A percentile compares a stretch with the other conserved stretches of the same genome.
These are phyloP conservation scores for Meta bourneti DNA, from an alignment of 2,888 invertebrate species.

Conservation along the genomic window DNA sequence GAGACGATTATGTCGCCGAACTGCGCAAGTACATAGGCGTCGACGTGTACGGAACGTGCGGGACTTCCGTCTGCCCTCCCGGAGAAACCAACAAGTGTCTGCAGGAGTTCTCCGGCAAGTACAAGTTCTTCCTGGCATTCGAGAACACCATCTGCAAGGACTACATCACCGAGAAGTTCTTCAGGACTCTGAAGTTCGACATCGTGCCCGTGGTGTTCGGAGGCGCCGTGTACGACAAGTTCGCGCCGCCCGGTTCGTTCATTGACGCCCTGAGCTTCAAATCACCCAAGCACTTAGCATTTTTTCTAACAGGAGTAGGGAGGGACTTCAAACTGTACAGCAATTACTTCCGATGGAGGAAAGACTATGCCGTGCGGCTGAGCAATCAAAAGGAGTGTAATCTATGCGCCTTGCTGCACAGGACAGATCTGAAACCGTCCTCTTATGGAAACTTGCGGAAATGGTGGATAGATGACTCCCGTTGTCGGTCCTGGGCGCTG, in stretches of 20 bases:
- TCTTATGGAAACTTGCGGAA: slow-evolving; percentile 59
- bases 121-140: slow-evolving; percentile 81
- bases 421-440: slow-evolving; percentile 6
- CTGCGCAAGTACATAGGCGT: slow-evolving; percentile 80
- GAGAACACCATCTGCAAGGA: slow-evolving; percentile 81
- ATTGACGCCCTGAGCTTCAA: slow-evolving; percentile 76
- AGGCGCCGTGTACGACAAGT: slow-evolving; percentile 73
- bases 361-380: slow-evolving; percentile 21
- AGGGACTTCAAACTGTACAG: slow-evolving; percentile 72
- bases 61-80: slow-evolving; percentile 79
- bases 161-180: slow-evolving; percentile 81
- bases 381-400: slow-evolving; percentile 60
- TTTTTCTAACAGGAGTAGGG: slow-evolving; percentile 64
- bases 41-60: slow-evolving; percentile 81
- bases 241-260: slow-evolving; percentile 76
- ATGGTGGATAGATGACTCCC: slow-evolving; percentile 75
- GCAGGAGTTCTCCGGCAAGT: slow-evolving; percentile 79
- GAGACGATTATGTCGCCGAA: slow-evolving; percentile 80
- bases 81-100: slow-evolving; percentile 79
- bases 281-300: slow-evolving; percentile 73
- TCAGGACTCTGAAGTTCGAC: slow-evolving; percentile 79
- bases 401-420: slow-evolving; percentile 66
- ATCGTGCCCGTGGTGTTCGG: slow-evolving; percentile 77
- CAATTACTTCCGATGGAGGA: slow-evolving; percentile 67
- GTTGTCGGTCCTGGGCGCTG: slow-evolving; percentile 63